Conservation (phyloP, 2,113 vertebrate genomes). For the Megaceryle maxima region DNA sequence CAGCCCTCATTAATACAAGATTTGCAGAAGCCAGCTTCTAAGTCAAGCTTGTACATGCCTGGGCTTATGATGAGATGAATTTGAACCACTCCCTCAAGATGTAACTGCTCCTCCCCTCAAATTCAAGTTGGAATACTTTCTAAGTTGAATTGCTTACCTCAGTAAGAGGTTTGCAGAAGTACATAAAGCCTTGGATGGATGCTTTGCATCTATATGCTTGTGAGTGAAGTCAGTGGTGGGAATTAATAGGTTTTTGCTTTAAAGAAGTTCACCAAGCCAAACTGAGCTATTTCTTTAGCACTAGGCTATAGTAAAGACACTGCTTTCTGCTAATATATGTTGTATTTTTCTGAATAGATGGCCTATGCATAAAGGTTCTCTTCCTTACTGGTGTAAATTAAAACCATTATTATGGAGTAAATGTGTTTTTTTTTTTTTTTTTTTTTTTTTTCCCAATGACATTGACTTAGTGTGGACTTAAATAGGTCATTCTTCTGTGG, state of each 20-base stretch:
- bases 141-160: background rate
- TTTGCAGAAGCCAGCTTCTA: background rate
- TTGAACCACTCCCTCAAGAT: background rate
- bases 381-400: background rate
- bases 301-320: background rate
- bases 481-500: background rate
- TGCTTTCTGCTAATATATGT: background rate
- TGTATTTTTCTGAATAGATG: background rate
- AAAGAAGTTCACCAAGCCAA: background rate
- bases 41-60: slow-evolving; percentile 40
- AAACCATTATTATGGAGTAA: background rate
- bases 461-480: background rate
- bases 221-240: background rate
- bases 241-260: background rate
- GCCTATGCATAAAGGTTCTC: background rate
- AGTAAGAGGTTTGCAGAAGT: background rate
- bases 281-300: background rate
- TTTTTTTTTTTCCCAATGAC: background rate
- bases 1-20: slow-evolving; percentile 34
- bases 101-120: background rate
- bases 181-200: background rate
- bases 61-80: background rate
- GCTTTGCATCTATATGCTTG: background rate
- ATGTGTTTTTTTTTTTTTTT: background rate
- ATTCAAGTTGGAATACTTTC: background rate